These are phyloP conservation scores for Thysanoteuthis rhombus DNA, from an alignment of 2,888 invertebrate species.

Conservation along the genomic window DNA sequence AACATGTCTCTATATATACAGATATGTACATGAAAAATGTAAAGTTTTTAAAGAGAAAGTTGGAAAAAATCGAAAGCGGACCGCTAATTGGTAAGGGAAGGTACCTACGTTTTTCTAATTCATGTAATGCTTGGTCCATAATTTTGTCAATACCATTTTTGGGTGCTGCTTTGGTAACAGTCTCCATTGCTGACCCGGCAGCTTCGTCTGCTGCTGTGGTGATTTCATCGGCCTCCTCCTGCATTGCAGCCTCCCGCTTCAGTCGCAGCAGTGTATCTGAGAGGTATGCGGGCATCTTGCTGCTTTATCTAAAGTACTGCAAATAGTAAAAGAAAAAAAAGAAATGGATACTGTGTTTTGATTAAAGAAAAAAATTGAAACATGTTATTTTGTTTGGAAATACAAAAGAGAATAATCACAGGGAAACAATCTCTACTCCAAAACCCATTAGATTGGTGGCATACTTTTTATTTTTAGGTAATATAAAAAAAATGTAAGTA, in stretches of 20 bases:
- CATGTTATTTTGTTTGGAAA: no score
- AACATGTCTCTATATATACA: background rate
- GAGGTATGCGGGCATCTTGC: constrained; percentile 38
- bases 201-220: constrained; percentile 36
- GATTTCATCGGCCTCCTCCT: constrained; percentile 35
- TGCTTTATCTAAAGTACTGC: constrained; percentile 28
- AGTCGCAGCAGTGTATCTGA: constrained; percentile 41
- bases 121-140: constrained; percentile 50
- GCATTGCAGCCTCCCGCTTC: constrained; percentile 39
- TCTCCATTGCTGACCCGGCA: constrained; percentile 35
- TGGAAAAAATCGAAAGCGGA: constrained; percentile 24
- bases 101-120: constrained; percentile 52
- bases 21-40: background rate
- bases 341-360: background rate
- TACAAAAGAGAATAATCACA: background rate
- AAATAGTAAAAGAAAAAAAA: background rate
- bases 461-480: no score
- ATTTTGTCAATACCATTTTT: constrained; percentile 47
- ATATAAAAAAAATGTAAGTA: no score
- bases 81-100: constrained; percentile 22
- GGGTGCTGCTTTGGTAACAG: constrained; percentile 41
- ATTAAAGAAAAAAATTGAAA: background rate
- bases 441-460: no score
- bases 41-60: constrained; percentile 22
- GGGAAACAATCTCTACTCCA: background rate